Evolutionary conservation across 2,113 vertebrate species (phyloP).

Genomic region (Dinomys branickii): DNA sequence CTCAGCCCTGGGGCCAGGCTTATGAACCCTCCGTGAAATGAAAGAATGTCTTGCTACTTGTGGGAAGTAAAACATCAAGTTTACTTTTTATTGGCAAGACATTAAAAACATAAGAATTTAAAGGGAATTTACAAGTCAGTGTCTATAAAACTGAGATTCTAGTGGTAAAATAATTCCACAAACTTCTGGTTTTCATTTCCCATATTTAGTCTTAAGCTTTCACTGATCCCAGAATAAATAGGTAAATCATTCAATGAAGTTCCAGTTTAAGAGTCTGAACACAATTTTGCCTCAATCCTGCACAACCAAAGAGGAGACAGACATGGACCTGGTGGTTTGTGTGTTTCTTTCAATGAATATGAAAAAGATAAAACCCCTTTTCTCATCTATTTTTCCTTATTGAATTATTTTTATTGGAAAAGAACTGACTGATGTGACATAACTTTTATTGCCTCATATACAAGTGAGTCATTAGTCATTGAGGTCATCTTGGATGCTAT

Average conservation of each 20-base stretch:
- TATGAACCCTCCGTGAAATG: not conserved
- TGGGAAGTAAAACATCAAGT: not conserved
- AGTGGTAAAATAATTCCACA: not conserved
- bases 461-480: not conserved
- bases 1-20: not conserved
- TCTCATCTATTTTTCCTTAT: constrained; percentile 7
- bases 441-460: not conserved
- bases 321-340: too few relatives aligned
- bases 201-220: constrained; percentile 34
- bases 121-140: not conserved
- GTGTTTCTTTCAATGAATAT: not conserved
- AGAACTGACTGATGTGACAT: not conserved
- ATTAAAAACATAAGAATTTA: constrained; percentile 20
- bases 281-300: not conserved
- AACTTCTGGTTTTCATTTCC: constrained; percentile 36
- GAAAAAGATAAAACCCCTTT: not conserved
- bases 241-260: not conserved
- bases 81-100: not conserved
- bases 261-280: not conserved
- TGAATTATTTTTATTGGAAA: not conserved
- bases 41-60: not conserved
- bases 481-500: not conserved
- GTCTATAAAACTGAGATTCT: not conserved
- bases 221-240: not conserved
- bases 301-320: not conserved